Percentiles rank a stretch among this genome's conserved stretches.
Evolutionary conservation across 2,113 vertebrate genomes (phyloP).

Genomic region (Anoura caudifer): DNA sequence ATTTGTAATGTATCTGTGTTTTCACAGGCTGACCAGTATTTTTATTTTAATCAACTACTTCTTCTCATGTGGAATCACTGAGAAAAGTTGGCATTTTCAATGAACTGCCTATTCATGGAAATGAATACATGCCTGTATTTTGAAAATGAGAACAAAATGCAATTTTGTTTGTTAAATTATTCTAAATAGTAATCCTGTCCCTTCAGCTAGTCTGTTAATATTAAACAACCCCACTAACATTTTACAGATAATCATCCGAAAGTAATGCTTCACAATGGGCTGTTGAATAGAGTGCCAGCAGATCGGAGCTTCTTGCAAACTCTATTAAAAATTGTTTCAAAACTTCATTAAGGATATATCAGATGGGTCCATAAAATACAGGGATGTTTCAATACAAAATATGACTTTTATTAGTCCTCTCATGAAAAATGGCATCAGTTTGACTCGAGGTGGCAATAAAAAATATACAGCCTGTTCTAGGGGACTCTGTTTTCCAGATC

Average conservation of each 20-base stretch:
- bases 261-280: conserved; percentile 66
- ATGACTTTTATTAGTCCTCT: conserved; percentile 63
- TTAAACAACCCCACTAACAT: conserved; percentile 68
- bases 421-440: conserved; percentile 39
- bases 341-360: conserved; percentile 71
- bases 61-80: conserved; percentile 39
- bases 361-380: conserved; percentile 67
- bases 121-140: conserved; percentile 23
- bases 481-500: conserved; percentile 31
- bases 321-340: conserved; percentile 78
- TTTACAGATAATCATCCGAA: conserved; percentile 69
- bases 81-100: conserved; percentile 55
- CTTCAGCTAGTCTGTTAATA: conserved; percentile 78
- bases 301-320: conserved; percentile 74
- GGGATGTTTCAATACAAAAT: conserved; percentile 60
- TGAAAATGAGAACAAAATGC: conserved; percentile 51
- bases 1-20: conserved; percentile 22
- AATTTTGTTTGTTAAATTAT: conserved; percentile 58
- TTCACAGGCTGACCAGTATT: conserved; percentile 21
- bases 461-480: conserved; percentile 46
- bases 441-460: conserved; percentile 56
- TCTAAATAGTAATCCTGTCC: conserved; percentile 68
- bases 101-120: conserved; percentile 37
- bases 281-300: conserved; percentile 69
- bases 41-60: conserved; percentile 51